Evolutionary conservation across 2,113 vertebrate species (phyloP).

Genomic region (Urocolius indicus): DNA sequence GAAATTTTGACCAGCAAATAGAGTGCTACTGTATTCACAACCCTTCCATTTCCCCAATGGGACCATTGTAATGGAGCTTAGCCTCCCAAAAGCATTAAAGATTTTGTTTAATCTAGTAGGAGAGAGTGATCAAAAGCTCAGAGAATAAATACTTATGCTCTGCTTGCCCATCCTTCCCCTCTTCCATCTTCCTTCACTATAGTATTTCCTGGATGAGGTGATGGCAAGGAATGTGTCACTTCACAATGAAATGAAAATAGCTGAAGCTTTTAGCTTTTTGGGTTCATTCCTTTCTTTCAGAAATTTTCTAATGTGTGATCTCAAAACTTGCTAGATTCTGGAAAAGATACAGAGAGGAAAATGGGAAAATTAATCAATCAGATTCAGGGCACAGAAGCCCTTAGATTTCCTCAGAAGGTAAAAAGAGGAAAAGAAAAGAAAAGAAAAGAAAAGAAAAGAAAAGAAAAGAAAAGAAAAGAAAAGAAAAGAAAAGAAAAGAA

Average conservation of each 20-base stretch:
- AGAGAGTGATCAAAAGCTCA: neutral
- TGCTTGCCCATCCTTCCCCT: neutral
- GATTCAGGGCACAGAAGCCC: neutral
- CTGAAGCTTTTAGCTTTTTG: neutral
- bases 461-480: too few species aligned
- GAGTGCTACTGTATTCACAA: neutral
- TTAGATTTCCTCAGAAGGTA: neutral
- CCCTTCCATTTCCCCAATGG: neutral
- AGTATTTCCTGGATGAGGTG: neutral
- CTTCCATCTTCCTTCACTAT: neutral
- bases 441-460: too few species aligned
- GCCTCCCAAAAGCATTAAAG: neutral
- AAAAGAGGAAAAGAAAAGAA: neutral
- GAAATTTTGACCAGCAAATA: neutral
- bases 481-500: neutral
- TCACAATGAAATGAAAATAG: neutral
- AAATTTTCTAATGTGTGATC: neutral
- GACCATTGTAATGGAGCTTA: neutral
- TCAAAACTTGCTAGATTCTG: neutral
- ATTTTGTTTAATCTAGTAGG: neutral
- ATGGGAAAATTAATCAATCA: neutral
- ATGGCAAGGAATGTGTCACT: neutral
- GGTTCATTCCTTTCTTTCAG: neutral
- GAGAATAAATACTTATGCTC: neutral
- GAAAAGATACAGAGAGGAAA: neutral